Evolutionary conservation across 2,113 vertebrate genomes (phyloP).

Genomic region (Neodon shergylaensis): DNA sequence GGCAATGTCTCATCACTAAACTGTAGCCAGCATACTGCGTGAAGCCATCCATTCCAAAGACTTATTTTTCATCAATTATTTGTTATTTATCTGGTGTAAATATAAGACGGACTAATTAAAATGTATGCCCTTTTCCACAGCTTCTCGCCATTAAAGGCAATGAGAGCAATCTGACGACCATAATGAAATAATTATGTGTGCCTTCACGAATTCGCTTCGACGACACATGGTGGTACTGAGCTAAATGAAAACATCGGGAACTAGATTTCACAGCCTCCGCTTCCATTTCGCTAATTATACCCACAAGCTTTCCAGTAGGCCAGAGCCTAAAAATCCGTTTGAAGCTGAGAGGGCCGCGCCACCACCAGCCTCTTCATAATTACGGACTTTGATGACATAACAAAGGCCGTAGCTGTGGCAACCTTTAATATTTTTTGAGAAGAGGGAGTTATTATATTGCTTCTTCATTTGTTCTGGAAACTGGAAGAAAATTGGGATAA

Average conservation of each 20-base stretch:
- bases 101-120: conserved; percentile 88
- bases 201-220: conserved; percentile 88
- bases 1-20: conserved; percentile 85
- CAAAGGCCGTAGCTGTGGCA: conserved; percentile 82
- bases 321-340: conserved; percentile 90
- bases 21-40: conserved; percentile 83
- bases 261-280: conserved; percentile 88
- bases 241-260: conserved; percentile 90
- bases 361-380: conserved; percentile 84
- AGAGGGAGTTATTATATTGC: conserved; percentile 74
- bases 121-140: conserved; percentile 85
- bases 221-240: conserved; percentile 86
- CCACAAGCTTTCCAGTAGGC: conserved; percentile 89
- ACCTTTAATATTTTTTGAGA: conserved; percentile 82
- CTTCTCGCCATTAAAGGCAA: conserved; percentile 88
- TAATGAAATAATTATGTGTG: conserved; percentile 91
- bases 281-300: conserved; percentile 93
- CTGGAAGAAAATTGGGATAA: conserved; percentile 58
- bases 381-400: conserved; percentile 87
- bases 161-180: conserved; percentile 85
- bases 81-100: conserved; percentile 89
- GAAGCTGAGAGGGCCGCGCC: conserved; percentile 87
- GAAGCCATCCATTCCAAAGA: conserved; percentile 85
- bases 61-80: conserved; percentile 88
- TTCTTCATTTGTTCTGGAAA: conserved; percentile 80